These are phyloP conservation scores for Carcinoscorpius rotundicauda DNA, from an alignment of 1,140 invertebrate species.

Conservation along the genomic window DNA sequence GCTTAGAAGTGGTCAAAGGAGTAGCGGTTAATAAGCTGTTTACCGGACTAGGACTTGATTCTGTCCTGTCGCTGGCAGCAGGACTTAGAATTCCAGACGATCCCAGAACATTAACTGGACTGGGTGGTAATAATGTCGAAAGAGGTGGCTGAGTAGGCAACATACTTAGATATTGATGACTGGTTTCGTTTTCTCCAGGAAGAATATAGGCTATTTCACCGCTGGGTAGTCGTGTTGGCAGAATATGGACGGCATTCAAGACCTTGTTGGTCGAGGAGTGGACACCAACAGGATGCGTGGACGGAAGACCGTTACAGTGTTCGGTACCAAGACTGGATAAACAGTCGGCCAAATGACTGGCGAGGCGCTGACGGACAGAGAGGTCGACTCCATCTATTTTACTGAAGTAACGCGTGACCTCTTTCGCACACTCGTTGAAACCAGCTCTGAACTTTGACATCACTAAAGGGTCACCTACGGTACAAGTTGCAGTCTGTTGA, in stretches of 20 bases:
- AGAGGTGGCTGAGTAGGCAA: slow-evolving; percentile 2
- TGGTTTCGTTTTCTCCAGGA: slow-evolving; percentile 30
- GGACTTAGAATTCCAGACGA: slow-evolving; percentile 23
- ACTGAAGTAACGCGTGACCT: slow-evolving; percentile 78
- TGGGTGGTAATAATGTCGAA: slow-evolving; percentile 1
- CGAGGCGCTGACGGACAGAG: slow-evolving; percentile 64
- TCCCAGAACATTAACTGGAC: slow-evolving; percentile 19
- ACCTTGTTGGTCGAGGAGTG: no score
- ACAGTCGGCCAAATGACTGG: slow-evolving; percentile 56
- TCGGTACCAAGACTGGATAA: slow-evolving; percentile 16
- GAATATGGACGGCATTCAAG: slow-evolving; percentile 46
- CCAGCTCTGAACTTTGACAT: slow-evolving; percentile 77
- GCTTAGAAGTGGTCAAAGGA: neutral
- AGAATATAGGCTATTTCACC: slow-evolving; percentile 50
- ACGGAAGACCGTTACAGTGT: neutral
- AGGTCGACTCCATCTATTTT: slow-evolving; percentile 64
- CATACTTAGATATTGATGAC: neutral
- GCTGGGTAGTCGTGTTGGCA: slow-evolving; percentile 51
- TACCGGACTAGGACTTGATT: slow-evolving; percentile 11
- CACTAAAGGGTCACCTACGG: slow-evolving; percentile 44
- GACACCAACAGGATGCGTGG: neutral
- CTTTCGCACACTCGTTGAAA: slow-evolving; percentile 80
- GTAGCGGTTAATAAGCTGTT: neutral
- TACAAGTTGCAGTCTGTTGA: slow-evolving; percentile 38
- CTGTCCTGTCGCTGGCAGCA: slow-evolving; percentile 16